Evolutionary conservation across 2,797 vertebrate species (phyloP), one percentile per base, ranked within the genome.

Genomic region (Tokudaia tokunoshimensis): DNA sequence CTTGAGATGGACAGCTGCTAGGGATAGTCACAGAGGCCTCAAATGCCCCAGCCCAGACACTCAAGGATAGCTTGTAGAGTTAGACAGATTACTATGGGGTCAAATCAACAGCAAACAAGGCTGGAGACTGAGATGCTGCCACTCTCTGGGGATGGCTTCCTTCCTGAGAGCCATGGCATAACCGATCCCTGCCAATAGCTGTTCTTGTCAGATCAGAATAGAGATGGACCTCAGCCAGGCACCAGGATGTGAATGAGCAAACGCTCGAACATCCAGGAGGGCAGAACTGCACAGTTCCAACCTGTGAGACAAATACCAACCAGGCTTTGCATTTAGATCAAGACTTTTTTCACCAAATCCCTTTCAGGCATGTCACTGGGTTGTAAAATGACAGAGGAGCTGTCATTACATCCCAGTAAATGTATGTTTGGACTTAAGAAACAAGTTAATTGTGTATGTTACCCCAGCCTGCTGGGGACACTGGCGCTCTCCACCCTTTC

Each of bases 381-480:
- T 72, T 94, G 19, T 83, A 91, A 96, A 86, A 84, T 78, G 41
- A 47, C 79, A 88, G 94, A 96, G 90, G 31, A 41, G 15, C 7
- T 57, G 15, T 82, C 67, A 91, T 31, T 17, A 57, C 10, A 29
- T 22, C 59, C 82, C 76, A 91, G 47, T 65, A 78, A 90, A 61
- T 50, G 57, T 34, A 50, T 61, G 78, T 57, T 88, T 74, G 80
- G 82, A 83, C 86, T 91, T 59, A 84, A 81, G 89, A 94, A 91
- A 94, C 94, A 74, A 91, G 34, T 37, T 65, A 78, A 92, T 74
- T 37, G 44, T 75, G 3, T 34, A 15, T 91, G 83, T 12, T 12
- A 4, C 50, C 50, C 31, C 24, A 55, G 14, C 67, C 47, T 74
- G 9, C 70, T 44, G 70, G 55, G n/a, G 26, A 75, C 55, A 29